Evolutionary conservation across 1,140 invertebrate species (phyloP).

Genomic region (Chrysoperla carnea): DNA sequence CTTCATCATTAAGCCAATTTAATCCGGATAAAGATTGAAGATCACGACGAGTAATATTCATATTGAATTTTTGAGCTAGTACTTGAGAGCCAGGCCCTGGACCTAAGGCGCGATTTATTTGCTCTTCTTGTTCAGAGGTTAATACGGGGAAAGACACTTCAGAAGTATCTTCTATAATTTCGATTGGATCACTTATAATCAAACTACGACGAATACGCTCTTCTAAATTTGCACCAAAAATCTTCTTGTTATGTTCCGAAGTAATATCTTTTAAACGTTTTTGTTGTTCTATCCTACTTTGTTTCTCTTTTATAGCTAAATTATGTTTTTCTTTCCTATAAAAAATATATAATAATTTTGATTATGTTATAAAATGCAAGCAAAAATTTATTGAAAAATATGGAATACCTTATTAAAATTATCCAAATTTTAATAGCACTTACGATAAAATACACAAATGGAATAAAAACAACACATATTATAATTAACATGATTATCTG

Average conservation of each 20-base stretch:
- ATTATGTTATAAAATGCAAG: no score
- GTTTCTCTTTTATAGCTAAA: not conserved
- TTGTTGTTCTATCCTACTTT: not conserved
- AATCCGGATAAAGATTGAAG: conserved; percentile 61
- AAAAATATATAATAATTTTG: not conserved
- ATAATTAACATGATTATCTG: no score
- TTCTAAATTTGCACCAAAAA: not conserved
- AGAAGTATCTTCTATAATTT: conserved; percentile 20
- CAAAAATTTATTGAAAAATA: no score
- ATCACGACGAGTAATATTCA: conserved; percentile 45
- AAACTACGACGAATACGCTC: not conserved
- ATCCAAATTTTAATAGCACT: no score
- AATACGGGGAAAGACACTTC: conserved; percentile 27
- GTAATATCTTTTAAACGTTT: not conserved
- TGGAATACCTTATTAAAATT: no score
- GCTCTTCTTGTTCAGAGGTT: conserved; percentile 27
- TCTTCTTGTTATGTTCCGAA: not conserved
- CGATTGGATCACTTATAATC: conserved; percentile 14
- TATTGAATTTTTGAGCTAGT: conserved; percentile 37
- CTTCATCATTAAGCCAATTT: conserved; percentile 94
- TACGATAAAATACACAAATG: no score
- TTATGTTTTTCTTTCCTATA: not conserved
- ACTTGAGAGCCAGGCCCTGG: conserved; percentile 23
- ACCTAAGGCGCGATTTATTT: conserved; percentile 28
- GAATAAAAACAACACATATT: no score